A percentile compares a stretch with the other conserved stretches of the same genome.
Conservation (phyloP, 2,888 invertebrate species). For the Catocala sponsa region DNA sequence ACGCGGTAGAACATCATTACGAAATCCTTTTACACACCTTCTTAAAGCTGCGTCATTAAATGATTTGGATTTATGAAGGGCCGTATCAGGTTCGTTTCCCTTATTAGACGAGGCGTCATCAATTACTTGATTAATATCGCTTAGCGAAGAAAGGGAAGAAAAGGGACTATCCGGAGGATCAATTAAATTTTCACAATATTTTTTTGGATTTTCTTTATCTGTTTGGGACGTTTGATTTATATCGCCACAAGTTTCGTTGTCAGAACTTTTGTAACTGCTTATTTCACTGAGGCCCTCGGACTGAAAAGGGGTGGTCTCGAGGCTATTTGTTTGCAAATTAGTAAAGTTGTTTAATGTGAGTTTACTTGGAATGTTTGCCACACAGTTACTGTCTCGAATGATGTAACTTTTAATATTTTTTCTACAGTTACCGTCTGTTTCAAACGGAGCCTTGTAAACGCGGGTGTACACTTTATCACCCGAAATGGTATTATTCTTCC, state of each 20-base stretch:
- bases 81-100: constrained; percentile 61
- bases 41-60: constrained; percentile 69
- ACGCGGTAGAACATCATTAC: constrained; percentile 64
- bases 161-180: constrained; percentile 53
- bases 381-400: constrained; percentile 66
- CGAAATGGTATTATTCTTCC: constrained; percentile 80
- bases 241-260: constrained; percentile 79
- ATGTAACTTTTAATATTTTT: constrained; percentile 61
- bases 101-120: constrained; percentile 57
- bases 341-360: constrained; percentile 70
- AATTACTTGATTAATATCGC: constrained; percentile 58
- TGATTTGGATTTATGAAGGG: constrained; percentile 80
- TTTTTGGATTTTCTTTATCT: constrained; percentile 46
- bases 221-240: constrained; percentile 57
- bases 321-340: constrained; percentile 71
- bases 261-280: constrained; percentile 86
- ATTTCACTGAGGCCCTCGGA: constrained; percentile 78
- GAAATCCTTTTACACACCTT: constrained; percentile 54
- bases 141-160: constrained; percentile 62
- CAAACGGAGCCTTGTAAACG: constrained; percentile 67
- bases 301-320: constrained; percentile 74
- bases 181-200: constrained; percentile 49
- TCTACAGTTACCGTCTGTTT: constrained; percentile 52
- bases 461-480: constrained; percentile 81
- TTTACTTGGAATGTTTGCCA: constrained; percentile 82